Evolutionary conservation across 2,113 vertebrate genomes (phyloP).

Genomic region (Hyla sarda): DNA sequence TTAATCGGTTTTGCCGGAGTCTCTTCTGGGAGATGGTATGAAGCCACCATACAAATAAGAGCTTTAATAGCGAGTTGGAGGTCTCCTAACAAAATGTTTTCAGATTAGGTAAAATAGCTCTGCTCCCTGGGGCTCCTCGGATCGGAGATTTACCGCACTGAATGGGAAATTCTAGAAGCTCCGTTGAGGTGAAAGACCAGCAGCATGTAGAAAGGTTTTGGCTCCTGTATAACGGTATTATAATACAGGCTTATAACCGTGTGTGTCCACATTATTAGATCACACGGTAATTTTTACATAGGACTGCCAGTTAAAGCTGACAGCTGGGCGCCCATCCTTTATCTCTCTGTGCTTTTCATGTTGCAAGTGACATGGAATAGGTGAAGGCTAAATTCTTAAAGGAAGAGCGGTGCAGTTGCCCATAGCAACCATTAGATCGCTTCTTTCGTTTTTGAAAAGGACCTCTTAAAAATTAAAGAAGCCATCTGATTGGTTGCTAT

Average conservation of each 20-base stretch:
- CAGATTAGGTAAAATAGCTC: neutral
- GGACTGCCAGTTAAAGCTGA: too few species aligned
- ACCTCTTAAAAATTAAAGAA: too few species aligned
- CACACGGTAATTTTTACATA: too few species aligned
- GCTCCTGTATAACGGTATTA: conserved; percentile 11
- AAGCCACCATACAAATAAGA: neutral
- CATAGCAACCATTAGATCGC: too few species aligned
- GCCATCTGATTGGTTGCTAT: too few species aligned
- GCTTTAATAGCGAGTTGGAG: conserved; percentile 26
- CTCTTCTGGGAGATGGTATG: neutral
- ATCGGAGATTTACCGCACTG: neutral
- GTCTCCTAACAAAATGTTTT: conserved; percentile 23
- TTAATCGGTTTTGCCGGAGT: neutral
- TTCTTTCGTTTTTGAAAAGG: too few species aligned
- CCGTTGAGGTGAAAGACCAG: neutral
- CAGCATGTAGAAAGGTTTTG: neutral
- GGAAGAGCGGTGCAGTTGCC: too few species aligned
- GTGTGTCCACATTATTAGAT: neutral
- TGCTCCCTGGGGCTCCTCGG: neutral
- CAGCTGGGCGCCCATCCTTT: too few species aligned
- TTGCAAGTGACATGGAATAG: too few species aligned
- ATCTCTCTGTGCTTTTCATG: too few species aligned
- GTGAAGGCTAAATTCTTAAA: too few species aligned
- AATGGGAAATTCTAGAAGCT: conserved; percentile 7
- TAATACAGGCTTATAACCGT: neutral